Percentiles rank a stretch among this genome's conserved stretches.
phyloP scores from a whole-genome alignment of 2,797 vertebrate genomes.

The Distichodus sexfasciatus region DNA sequence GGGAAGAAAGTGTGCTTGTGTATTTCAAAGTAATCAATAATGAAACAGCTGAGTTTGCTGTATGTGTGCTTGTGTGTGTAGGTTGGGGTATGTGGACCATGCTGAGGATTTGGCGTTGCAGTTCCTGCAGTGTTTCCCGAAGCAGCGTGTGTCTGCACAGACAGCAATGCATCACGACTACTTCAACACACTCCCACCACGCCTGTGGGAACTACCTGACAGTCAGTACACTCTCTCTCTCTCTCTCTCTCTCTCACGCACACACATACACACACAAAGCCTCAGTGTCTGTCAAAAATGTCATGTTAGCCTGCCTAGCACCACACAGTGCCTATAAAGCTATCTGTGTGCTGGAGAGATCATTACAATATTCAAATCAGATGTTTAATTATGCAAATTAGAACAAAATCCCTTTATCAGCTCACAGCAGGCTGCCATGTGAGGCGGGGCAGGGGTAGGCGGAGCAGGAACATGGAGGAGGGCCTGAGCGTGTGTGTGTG shows the following conservation, averaged over 20 bases:
- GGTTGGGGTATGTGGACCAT: conserved; percentile 89
- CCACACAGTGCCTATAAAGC: too few relatives aligned
- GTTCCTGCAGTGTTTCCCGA: conserved; percentile 96
- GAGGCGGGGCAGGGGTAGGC: conserved; percentile 47
- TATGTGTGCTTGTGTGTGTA: conserved; percentile 55
- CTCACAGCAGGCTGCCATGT: conserved; percentile 89
- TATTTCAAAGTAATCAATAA: too few relatives aligned
- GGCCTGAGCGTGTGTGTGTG: conserved; percentile 12
- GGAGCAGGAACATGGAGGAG: background rate
- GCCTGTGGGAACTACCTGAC: conserved; percentile 92
- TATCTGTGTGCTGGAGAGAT: too few relatives aligned
- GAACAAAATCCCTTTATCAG: conserved; percentile 99
- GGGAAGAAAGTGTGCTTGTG: background rate
- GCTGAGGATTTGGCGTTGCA: conserved; percentile 94
- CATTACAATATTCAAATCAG: conserved; percentile 93
- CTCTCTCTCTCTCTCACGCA: background rate
- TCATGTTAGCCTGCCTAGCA: too few relatives aligned
- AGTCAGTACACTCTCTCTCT: conserved; percentile 83
- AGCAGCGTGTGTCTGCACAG: conserved; percentile 92
- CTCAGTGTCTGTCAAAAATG: too few relatives aligned
- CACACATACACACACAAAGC: background rate
- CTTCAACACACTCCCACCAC: conserved; percentile 92
- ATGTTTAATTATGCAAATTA: conserved; percentile 95
- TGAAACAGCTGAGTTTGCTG: too few relatives aligned
- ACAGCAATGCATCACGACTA: conserved; percentile 90